phyloP scores from a whole-genome alignment of 2,113 vertebrate species.

The Junco hyemalis region DNA sequence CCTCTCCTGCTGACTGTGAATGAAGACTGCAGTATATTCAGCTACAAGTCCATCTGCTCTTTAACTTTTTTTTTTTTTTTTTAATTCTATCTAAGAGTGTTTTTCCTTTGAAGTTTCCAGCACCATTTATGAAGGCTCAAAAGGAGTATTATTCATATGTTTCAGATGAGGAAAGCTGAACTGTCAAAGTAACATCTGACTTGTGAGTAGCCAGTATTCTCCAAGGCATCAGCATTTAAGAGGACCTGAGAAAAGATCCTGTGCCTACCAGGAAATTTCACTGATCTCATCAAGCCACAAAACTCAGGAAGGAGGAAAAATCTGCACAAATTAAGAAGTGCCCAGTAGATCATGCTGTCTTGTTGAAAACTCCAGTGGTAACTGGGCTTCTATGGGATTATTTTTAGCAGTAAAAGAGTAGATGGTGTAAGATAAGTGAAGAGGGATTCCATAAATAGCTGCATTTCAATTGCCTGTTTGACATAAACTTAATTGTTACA shows the following conservation, averaged over 20 bases:
- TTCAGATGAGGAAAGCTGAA: background rate
- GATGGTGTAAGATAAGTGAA: background rate
- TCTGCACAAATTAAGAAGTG: background rate
- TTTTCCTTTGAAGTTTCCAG: background rate
- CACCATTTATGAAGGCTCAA: background rate
- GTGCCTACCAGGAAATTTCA: background rate
- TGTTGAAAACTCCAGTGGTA: background rate
- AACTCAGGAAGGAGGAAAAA: background rate
- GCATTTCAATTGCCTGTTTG: background rate
- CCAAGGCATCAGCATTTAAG: background rate
- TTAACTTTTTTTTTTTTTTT: background rate
- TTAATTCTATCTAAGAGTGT: background rate
- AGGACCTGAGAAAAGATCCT: background rate
- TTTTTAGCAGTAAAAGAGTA: background rate
- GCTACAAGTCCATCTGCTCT: background rate
- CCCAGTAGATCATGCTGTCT: background rate
- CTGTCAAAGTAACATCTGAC: background rate
- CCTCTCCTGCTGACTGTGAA: background rate
- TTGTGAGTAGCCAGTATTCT: background rate
- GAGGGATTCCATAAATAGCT: background rate
- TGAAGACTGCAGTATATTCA: background rate
- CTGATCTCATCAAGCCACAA: background rate
- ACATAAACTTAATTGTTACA: background rate
- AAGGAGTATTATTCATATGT: background rate
- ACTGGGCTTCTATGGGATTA: background rate